Conservation (phyloP, 1,140 invertebrate genomes). For the Brachionus angularis region DNA sequence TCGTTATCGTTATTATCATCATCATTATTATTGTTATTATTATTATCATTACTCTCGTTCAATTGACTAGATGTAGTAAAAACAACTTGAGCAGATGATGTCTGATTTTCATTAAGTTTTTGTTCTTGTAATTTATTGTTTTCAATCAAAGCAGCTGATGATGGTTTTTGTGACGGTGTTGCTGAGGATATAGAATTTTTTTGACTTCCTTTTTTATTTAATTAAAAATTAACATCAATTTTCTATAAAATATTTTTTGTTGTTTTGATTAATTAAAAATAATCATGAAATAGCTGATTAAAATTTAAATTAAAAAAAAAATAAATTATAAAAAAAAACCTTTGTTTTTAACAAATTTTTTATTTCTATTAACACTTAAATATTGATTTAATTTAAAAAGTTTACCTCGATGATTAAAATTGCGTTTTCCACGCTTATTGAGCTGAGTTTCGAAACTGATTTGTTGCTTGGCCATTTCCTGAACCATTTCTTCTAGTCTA, state of each 20-base stretch:
- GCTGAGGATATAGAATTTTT: too few species aligned
- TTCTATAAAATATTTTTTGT: background rate
- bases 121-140: background rate
- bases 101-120: background rate
- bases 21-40: background rate
- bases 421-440: constrained; percentile 7
- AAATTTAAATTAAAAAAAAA: too few species aligned
- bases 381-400: too few species aligned
- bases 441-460: constrained; percentile 73
- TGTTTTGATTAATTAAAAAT: background rate
- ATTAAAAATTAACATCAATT: background rate
- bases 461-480: constrained; percentile 91
- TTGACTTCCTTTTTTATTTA: background rate
- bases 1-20: constrained; percentile 2
- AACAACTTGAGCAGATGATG: too few species aligned
- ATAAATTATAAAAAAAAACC: too few species aligned
- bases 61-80: too few species aligned
- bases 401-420: too few species aligned
- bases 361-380: too few species aligned
- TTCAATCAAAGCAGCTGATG: too few species aligned
- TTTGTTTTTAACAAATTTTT: too few species aligned
- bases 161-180: constrained; percentile 23
- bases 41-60: too few species aligned
- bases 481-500: constrained; percentile 87
- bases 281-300: background rate